Evolutionary conservation across 2,888 invertebrate species (phyloP), one percentile per base, ranked within the genome.

Genomic region (Hydriomena furcata): DNA sequence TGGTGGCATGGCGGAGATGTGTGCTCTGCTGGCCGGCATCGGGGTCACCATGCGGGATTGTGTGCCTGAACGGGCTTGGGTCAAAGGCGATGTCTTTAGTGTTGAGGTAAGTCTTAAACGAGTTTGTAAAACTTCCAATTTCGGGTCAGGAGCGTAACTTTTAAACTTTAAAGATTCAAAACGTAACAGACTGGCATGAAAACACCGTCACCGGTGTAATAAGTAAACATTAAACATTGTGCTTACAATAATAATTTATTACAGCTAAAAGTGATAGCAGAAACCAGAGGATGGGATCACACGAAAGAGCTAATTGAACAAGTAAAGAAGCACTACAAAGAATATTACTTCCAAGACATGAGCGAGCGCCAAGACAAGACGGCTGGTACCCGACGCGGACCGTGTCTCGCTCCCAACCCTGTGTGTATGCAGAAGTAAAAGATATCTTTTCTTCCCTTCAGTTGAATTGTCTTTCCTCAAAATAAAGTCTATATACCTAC

Each of bases 11-110:
- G 94, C 96, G 0, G 97, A 97, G 61, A 82, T 98, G 8, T 96
- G 97, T 62, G 87, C 91, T 55, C 71, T 95, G 41, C 85, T 98
- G 27, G 92, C 94, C 1, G 87, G 91, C n/a, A 85, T 95, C 25
- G 97, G 97, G 0, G 96, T 96, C 2, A 94, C 94, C 17, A 94
- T 99, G 62, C 97, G 98, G 73, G 98, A 98, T 77, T 97, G 98
- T 52, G 94, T 97, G 76, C 98, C 98, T 63, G 98, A 99, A 76
- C 91, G 98, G 43, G 97, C 98, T 1, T 99, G 98, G 98, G 93
- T 98, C 12, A 94, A 94, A 57, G 93, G 94, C 17, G 98, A 99
- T 76, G 95, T 98, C 8, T 98, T 96, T 57, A 83, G 81, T 51
- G 75, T 78, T 23, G 78, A 82, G 76, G 88, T 87, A 64, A 55